These are phyloP conservation scores for Pampusana beccarii DNA, from an alignment of 2,113 vertebrate genomes.

Conservation along the genomic window DNA sequence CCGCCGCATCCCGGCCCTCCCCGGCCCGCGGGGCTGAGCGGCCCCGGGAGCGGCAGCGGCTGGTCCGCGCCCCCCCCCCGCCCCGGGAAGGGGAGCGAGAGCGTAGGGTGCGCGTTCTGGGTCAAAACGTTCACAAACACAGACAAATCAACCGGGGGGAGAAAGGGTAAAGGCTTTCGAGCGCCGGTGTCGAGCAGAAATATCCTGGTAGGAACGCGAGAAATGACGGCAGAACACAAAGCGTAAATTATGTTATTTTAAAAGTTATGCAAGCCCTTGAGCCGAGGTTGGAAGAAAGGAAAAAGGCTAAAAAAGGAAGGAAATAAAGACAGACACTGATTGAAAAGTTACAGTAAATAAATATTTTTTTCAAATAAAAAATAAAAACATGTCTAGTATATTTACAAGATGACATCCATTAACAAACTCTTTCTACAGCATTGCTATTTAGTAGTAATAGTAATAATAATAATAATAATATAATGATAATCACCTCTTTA, in stretches of 20 bases:
- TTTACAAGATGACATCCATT: neutral
- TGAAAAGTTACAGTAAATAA: neutral
- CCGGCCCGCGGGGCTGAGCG: neutral
- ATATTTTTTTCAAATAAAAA: neutral
- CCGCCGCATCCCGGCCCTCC: no score
- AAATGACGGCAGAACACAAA: neutral
- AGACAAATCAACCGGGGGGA: neutral
- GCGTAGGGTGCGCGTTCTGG: neutral
- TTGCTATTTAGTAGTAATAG: neutral
- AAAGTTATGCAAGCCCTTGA: neutral
- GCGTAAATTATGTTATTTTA: neutral
- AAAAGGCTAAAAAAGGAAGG: neutral
- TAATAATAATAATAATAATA: neutral
- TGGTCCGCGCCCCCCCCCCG: neutral
- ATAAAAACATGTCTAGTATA: neutral
- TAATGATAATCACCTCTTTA: slow-evolving; percentile 67
- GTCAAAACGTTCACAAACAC: neutral
- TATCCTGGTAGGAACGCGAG: neutral
- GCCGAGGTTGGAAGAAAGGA: neutral
- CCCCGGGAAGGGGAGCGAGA: neutral
- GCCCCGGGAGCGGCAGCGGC: neutral
- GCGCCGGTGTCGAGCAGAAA: neutral
- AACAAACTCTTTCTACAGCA: neutral
- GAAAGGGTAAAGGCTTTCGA: neutral
- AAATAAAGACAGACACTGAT: neutral